Percentiles rank a stretch among this genome's conserved stretches.
Evolutionary conservation across 2,113 vertebrate genomes (phyloP).

Genomic region (Tonatia bakeri): DNA sequence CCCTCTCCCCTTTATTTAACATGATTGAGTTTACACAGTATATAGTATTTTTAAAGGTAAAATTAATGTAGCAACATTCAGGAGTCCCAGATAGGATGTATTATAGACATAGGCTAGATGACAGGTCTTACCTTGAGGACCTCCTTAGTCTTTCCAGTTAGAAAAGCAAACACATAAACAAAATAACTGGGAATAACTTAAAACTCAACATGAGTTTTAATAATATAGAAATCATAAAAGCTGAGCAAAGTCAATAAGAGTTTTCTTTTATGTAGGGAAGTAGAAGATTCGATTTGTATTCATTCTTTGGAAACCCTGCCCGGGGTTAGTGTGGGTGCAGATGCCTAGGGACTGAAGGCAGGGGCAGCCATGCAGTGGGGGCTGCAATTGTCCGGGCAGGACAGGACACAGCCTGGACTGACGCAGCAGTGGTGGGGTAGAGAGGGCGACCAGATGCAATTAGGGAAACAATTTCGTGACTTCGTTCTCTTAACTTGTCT

Average conservation of each 20-base stretch:
- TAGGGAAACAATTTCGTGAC: background rate
- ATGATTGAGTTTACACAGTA: background rate
- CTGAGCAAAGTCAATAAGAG: background rate
- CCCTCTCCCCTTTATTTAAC: background rate
- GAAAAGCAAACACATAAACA: background rate
- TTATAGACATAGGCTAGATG: background rate
- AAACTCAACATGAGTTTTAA: background rate
- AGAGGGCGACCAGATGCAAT: background rate
- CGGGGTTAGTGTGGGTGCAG: background rate
- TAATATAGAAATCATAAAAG: background rate
- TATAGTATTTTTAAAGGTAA: constrained; percentile 19
- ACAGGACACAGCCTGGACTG: too few species aligned
- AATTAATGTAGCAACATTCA: background rate
- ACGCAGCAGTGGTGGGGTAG: fast-evolving
- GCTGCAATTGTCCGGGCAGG: too few species aligned
- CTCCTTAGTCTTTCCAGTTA: constrained; percentile 36
- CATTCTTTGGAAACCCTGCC: background rate
- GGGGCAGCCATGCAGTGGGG: too few species aligned
- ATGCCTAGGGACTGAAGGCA: background rate
- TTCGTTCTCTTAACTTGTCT: background rate
- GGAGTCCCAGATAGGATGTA: background rate
- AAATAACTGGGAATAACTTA: background rate
- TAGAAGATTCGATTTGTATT: background rate
- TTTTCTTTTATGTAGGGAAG: background rate
- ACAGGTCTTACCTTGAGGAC: background rate